A percentile compares a stretch with the other conserved stretches of the same genome.
These are phyloP conservation scores for Stenodema calcarata DNA, from an alignment of 2,888 invertebrate genomes.

Conservation along the genomic window DNA sequence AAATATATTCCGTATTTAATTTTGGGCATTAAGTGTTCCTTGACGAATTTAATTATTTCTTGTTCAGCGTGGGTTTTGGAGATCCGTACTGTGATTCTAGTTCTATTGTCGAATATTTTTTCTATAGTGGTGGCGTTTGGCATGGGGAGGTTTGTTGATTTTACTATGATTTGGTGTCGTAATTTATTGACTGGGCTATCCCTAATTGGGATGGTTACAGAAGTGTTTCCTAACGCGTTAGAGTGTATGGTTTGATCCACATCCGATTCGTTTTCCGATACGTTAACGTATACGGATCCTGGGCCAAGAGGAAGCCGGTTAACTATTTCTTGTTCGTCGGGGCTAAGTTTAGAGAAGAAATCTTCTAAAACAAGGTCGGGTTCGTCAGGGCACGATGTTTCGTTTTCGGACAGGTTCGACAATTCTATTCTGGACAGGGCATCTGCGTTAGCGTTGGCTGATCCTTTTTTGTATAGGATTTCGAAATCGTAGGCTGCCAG, in stretches of 20 bases:
- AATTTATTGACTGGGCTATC: slow-evolving; percentile 13
- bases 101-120: slow-evolving; percentile 14
- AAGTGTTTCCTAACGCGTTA: slow-evolving; percentile 7
- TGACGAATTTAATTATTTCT: slow-evolving; percentile 23
- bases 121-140: not conserved
- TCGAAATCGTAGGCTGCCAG: slow-evolving; percentile 60
- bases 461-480: slow-evolving; percentile 53
- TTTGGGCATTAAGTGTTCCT: slow-evolving; percentile 15
- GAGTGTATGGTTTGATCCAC: slow-evolving; percentile 19
- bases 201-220: slow-evolving; percentile 15
- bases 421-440: slow-evolving; percentile 4
- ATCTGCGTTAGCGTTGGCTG: not conserved
- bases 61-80: not conserved
- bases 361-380: not conserved
- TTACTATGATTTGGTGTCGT: slow-evolving; percentile 15
- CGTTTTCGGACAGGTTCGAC: not conserved
- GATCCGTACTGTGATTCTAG: not conserved
- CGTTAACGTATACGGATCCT: not conserved
- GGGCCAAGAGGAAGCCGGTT: not conserved
- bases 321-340: not conserved
- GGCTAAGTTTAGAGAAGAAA: not conserved
- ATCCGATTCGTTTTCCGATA: not conserved
- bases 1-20: slow-evolving; percentile 1
- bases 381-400: not conserved
- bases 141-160: not conserved